phyloP scores from a whole-genome alignment of 2,888 invertebrate species.

The Ernsta delagoae region DNA sequence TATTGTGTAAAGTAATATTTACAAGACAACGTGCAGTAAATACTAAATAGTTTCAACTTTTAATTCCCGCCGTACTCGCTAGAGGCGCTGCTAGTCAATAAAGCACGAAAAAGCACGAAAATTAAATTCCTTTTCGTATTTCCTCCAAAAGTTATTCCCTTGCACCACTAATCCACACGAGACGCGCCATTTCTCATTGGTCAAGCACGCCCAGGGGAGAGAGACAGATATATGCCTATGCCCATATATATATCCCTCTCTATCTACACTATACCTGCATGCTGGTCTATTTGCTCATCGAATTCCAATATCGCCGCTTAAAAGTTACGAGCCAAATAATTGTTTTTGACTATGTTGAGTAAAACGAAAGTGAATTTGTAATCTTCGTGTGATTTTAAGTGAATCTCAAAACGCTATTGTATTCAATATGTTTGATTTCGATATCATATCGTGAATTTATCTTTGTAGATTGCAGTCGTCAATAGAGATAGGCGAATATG shows the following conservation, averaged over 20 bases:
- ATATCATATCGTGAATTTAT: not conserved
- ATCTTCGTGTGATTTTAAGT: not conserved
- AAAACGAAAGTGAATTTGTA: conserved; percentile 2
- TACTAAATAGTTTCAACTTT: too few species aligned
- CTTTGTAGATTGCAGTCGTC: not conserved
- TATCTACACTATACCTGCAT: conserved; percentile 6
- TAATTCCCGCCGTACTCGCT: too few species aligned
- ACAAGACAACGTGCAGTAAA: too few species aligned
- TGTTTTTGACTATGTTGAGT: not conserved
- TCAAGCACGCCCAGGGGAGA: not conserved
- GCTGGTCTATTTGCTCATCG: conserved; percentile 22
- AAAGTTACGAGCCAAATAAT: conserved; percentile 19
- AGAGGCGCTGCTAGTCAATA: too few species aligned
- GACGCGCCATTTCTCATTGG: conserved; percentile 1
- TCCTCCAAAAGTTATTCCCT: not conserved
- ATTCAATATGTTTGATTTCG: conserved; percentile 1
- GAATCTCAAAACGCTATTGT: not conserved
- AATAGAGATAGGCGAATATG: not conserved
- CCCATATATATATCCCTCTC: not conserved
- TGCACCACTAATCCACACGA: not conserved
- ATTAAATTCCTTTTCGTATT: too few species aligned
- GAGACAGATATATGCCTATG: not conserved
- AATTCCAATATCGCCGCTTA: conserved; percentile 30
- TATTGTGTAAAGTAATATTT: too few species aligned
- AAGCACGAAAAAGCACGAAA: too few species aligned